Evolutionary conservation across 1,140 invertebrate species (phyloP), one percentile per base, ranked within the genome.

Genomic region (Neoseiulus cucumeris): DNA sequence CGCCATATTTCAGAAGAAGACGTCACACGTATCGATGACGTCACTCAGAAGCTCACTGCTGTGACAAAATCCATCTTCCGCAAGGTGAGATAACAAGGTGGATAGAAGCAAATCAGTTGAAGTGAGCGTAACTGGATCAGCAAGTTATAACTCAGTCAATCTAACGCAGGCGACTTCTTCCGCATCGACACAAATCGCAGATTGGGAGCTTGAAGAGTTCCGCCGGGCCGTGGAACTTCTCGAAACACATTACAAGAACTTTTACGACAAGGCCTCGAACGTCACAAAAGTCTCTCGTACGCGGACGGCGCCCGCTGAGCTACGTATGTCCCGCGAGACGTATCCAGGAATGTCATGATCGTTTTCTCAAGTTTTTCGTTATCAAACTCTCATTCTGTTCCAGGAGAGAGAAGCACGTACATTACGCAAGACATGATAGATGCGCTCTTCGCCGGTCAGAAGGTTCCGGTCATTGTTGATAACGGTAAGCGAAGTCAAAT

Each of bases 191-290:
- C 25, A 14, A 33, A 59, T 59, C 17, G 51, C 25, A 2, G 51
- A 59, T 25, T 59, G 51, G 51, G 51, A 59, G 22, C 51, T 59
- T 25, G 51, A 59, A 59, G 51, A 59, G 51, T 59, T 59, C 22
- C 51, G 51, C 22, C 51, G 51, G 2, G 51, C 51, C 14, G 51
- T 59, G 6, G 51, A 59, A 25, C 51, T 59, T 25, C 51, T 59
- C 51, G 51, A 59, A 59, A 59, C 51, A 2, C 51, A 59, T 25
- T 59, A 59, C 51, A 25, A 20, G 17, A 59, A 59, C 22, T 59
- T 59, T 9, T 59, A 59, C 51, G 51, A 25, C 22, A 25, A 39
- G 9, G 33, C 33, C 4, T 4, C 33, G 33, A 39, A 39, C 9
- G 33, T 39, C 4, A 6, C 33, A 39, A 39, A 4, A 39, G 33